Evolutionary conservation across 2,113 vertebrate genomes (phyloP).

Genomic region (Chionodraco myersi): DNA sequence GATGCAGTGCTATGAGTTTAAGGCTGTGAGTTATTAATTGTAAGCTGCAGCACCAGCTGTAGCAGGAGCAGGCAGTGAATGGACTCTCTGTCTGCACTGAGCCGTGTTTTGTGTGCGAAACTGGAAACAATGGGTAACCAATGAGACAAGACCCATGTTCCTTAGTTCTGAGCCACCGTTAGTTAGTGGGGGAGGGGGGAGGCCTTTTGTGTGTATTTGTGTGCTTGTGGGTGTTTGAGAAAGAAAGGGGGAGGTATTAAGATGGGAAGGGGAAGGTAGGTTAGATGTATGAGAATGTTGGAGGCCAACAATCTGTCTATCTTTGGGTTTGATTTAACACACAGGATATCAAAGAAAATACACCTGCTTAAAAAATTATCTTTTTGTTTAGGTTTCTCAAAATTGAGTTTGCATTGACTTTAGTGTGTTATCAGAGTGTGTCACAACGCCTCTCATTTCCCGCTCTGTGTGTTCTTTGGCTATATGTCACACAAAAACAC

Average conservation of each 20-base stretch:
- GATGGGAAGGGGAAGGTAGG: background rate
- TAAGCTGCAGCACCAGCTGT: slow-evolving; percentile 39
- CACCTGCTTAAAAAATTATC: slow-evolving; percentile 2
- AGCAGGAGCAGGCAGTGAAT: slow-evolving; percentile 42
- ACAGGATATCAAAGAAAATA: background rate
- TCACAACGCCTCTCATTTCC: slow-evolving; percentile 10
- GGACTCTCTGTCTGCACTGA: slow-evolving; percentile 57
- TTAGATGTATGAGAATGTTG: slow-evolving; percentile 7
- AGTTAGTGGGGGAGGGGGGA: slow-evolving; percentile 25
- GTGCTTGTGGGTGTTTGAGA: slow-evolving; percentile 40
- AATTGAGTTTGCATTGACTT: background rate
- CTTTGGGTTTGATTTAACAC: slow-evolving; percentile 3
- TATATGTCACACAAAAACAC: slow-evolving; percentile 4
- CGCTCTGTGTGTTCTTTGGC: slow-evolving; percentile 4
- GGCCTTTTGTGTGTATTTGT: slow-evolving; percentile 45
- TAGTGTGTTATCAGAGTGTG: background rate
- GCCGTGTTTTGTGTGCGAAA: slow-evolving; percentile 53
- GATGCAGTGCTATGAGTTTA: slow-evolving; percentile 2
- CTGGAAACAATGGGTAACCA: slow-evolving; percentile 69
- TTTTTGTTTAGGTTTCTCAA: background rate
- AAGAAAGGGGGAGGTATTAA: slow-evolving; percentile 24
- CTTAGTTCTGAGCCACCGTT: slow-evolving; percentile 50
- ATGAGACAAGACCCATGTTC: slow-evolving; percentile 71
- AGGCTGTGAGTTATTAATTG: slow-evolving; percentile 15
- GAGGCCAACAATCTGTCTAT: background rate